These are phyloP conservation scores for Sarcophaga carnaria DNA, from an alignment of 2,888 invertebrate genomes.

Conservation along the genomic window DNA sequence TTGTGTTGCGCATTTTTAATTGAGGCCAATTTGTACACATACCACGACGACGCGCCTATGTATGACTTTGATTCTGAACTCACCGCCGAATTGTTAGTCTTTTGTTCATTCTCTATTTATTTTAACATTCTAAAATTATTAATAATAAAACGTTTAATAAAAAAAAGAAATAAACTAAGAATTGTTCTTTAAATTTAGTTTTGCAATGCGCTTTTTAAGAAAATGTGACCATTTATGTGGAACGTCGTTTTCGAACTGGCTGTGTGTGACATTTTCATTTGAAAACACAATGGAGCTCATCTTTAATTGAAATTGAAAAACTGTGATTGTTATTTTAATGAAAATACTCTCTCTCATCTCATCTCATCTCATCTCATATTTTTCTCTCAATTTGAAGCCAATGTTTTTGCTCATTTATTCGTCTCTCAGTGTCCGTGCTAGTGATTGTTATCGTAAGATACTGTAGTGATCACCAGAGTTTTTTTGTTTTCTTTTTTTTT, in stretches of 20 bases:
- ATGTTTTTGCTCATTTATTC: not conserved
- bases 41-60: not conserved
- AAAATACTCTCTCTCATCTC: constrained; percentile 36
- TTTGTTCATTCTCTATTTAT: not conserved
- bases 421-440: not conserved
- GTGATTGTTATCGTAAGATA: not conserved
- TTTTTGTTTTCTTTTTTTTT: not conserved
- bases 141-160: constrained; percentile 30
- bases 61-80: constrained; percentile 54
- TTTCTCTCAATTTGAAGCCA: not conserved
- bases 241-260: constrained; percentile 62
- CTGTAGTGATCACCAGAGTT: not conserved
- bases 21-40: constrained; percentile 60
- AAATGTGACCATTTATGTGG: constrained; percentile 53
- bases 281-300: constrained; percentile 43
- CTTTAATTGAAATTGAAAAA: constrained; percentile 66
- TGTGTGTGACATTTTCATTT: constrained; percentile 24
- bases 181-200: constrained; percentile 18
- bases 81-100: no score
- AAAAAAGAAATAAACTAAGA: constrained; percentile 15
- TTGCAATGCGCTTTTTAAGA: constrained; percentile 6
- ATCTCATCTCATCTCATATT: not conserved
- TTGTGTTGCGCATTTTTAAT: constrained; percentile 60
- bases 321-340: constrained; percentile 63
- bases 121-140: constrained; percentile 32